Evolutionary conservation across 1,140 invertebrate genomes (phyloP).

Genomic region (Pantala flavescens): DNA sequence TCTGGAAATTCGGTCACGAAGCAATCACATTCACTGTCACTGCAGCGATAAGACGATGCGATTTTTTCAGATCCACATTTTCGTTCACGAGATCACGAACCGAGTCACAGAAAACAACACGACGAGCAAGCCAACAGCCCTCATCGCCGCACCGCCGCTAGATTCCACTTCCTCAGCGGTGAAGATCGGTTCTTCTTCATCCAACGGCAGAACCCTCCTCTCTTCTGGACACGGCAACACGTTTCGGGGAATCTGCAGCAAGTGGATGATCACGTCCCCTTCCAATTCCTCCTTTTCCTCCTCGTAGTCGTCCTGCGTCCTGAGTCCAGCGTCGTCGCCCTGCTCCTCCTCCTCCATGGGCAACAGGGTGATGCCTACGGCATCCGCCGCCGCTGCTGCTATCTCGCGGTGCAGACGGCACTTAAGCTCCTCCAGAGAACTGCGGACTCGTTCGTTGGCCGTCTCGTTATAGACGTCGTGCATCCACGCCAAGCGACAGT

Average conservation of each 20-base stretch:
- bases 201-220: constrained; percentile 43
- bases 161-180: not conserved
- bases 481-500: constrained; percentile 67
- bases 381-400: constrained; percentile 30
- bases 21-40: too few relatives aligned
- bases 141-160: not conserved
- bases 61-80: not conserved
- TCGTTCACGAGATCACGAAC: not conserved
- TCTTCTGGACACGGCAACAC: constrained; percentile 53
- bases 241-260: constrained; percentile 51
- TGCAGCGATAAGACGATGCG: too few relatives aligned
- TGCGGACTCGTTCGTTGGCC: constrained; percentile 51
- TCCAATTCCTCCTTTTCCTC: constrained; percentile 27
- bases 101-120: not conserved
- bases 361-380: not conserved
- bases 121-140: not conserved
- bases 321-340: constrained; percentile 23
- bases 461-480: constrained; percentile 60
- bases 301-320: constrained; percentile 19
- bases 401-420: constrained; percentile 42
- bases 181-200: not conserved
- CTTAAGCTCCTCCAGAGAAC: constrained; percentile 51
- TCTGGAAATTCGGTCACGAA: too few relatives aligned
- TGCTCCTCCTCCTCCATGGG: constrained; percentile 24
- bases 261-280: constrained; percentile 32